Conservation (phyloP, 2,113 vertebrate species). For the Sapayoa aenigma region DNA sequence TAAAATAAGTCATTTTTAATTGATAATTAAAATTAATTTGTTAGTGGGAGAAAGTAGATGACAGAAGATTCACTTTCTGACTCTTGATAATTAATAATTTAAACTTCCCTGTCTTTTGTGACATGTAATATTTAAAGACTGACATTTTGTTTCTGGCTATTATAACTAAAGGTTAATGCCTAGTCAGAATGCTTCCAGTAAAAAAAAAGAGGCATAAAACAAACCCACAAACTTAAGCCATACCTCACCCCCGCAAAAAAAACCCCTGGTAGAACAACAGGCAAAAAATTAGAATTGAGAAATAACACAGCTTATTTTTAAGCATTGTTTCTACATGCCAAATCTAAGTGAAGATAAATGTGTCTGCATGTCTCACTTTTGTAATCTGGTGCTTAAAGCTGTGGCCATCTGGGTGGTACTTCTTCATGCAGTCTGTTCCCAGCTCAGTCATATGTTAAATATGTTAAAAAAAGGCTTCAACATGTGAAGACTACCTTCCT, state of each 20-base stretch:
- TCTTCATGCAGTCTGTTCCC: constrained; percentile 58
- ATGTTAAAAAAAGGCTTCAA: neutral
- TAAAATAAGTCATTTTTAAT: neutral
- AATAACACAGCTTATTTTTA: constrained; percentile 50
- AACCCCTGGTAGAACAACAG: neutral
- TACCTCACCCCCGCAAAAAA: neutral
- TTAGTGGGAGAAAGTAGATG: neutral
- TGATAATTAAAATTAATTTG: neutral
- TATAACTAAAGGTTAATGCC: neutral
- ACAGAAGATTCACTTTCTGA: neutral
- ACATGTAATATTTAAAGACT: constrained; percentile 20
- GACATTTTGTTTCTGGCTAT: constrained; percentile 23
- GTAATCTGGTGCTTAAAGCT: constrained; percentile 56
- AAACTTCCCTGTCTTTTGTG: neutral
- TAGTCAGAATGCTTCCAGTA: neutral
- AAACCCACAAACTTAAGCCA: neutral
- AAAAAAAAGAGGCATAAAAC: neutral
- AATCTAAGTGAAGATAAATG: constrained; percentile 51
- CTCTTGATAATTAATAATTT: constrained; percentile 13
- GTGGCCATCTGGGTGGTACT: constrained; percentile 58
- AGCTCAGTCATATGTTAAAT: constrained; percentile 49
- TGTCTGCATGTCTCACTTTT: constrained; percentile 64
- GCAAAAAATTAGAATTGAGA: neutral
- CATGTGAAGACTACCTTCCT: neutral
- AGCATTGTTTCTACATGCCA: constrained; percentile 51